phyloP scores from a whole-genome alignment of 2,113 vertebrate genomes.

The Sigmodon hispidus region DNA sequence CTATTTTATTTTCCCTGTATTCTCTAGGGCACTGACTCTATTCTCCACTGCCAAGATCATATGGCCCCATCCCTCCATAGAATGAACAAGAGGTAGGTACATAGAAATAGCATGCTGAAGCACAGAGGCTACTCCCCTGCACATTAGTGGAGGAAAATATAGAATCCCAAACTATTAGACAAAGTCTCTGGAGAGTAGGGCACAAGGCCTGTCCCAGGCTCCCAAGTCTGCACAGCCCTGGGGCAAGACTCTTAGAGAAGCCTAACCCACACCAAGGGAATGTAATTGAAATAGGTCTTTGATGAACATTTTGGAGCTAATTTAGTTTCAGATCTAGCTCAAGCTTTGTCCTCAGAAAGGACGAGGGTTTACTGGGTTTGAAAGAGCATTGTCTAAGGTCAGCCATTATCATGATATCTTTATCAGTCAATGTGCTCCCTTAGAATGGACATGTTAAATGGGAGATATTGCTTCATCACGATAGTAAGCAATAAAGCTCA shows the following conservation, averaged over 20 bases:
- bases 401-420: neutral
- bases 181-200: neutral
- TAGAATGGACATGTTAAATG: neutral
- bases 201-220: neutral
- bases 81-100: neutral
- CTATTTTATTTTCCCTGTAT: neutral
- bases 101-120: rapidly evolving
- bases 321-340: neutral
- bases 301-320: neutral
- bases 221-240: neutral
- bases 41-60: neutral
- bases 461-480: neutral
- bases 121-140: too few relatives aligned
- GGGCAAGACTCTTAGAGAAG: too few relatives aligned
- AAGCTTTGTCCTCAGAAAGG: neutral
- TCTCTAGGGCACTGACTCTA: rapidly evolving
- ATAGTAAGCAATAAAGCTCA: neutral
- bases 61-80: rapidly evolving
- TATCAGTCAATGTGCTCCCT: neutral
- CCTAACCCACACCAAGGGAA: neutral
- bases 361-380: neutral
- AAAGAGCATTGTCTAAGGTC: neutral
- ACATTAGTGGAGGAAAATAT: rapidly evolving
- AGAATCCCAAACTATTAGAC: rapidly evolving
- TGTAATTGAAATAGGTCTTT: neutral